Percentiles rank a stretch among this genome's conserved stretches.
Conservation (phyloP, 1,140 invertebrate genomes). For the Centruroides vittatus region DNA sequence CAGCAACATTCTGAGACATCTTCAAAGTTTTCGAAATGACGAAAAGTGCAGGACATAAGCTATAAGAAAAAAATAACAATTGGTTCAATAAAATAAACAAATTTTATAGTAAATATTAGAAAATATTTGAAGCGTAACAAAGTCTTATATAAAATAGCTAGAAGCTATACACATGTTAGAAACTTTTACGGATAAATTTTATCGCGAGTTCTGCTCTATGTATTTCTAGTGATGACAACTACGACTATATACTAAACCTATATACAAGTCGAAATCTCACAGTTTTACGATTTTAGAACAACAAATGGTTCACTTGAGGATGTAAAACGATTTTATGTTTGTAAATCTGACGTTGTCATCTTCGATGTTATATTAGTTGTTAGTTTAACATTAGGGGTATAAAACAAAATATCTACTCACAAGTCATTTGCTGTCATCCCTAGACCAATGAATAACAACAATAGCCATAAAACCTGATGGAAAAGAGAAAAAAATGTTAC, state of each 20-base stretch:
- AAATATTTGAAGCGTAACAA: neutral
- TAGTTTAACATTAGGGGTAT: constrained; percentile 17
- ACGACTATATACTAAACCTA: constrained; percentile 15
- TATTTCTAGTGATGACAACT: neutral
- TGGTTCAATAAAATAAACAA: neutral
- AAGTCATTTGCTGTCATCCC: constrained; percentile 48
- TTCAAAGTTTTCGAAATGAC: constrained; percentile 46
- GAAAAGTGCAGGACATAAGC: constrained; percentile 50
- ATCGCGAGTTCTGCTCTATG: neutral
- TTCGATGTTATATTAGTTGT: constrained; percentile 21
- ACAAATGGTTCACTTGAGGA: neutral
- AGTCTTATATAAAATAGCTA: constrained; percentile 28
- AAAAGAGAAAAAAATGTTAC: neutral
- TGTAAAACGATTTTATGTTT: constrained; percentile 21
- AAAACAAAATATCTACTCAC: constrained; percentile 24
- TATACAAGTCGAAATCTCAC: constrained; percentile 19
- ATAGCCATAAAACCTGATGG: constrained; percentile 35
- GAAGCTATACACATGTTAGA: constrained; percentile 23
- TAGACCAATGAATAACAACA: constrained; percentile 45
- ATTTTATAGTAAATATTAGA: neutral
- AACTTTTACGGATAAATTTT: neutral
- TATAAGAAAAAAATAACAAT: constrained; percentile 15
- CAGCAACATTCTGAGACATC: constrained; percentile 55
- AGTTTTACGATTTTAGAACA: neutral
- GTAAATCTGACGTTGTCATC: neutral